These are phyloP conservation scores for Pollachius pollachius DNA, from an alignment of 2,113 vertebrate species.

Conservation along the genomic window DNA sequence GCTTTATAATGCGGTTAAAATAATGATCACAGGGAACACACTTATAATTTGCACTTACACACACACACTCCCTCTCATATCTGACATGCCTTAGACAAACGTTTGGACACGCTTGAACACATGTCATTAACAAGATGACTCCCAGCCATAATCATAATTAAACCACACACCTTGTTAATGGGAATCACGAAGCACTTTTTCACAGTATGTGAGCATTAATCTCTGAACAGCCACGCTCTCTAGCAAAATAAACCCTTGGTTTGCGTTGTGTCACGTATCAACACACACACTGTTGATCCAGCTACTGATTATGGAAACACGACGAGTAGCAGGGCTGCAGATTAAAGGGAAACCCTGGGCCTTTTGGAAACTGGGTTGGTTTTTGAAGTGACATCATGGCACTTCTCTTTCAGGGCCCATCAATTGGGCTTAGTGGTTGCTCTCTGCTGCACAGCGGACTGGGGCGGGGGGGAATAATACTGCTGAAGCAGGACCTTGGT, in stretches of 20 bases:
- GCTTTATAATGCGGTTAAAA: background rate
- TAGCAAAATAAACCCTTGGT: conserved; percentile 30
- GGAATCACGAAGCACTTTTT: conserved; percentile 50
- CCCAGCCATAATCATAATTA: conserved; percentile 20
- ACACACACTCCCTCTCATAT: conserved; percentile 11
- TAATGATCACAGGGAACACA: too few relatives aligned
- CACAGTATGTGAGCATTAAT: conserved; percentile 33
- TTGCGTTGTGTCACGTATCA: conserved; percentile 53
- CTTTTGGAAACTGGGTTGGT: conserved; percentile 64
- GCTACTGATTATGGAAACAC: conserved; percentile 64
- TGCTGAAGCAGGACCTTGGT: conserved; percentile 37
- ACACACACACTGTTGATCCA: conserved; percentile 43
- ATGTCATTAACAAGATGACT: background rate
- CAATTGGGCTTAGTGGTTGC: conserved; percentile 63
- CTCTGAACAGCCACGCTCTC: conserved; percentile 29
- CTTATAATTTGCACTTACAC: background rate
- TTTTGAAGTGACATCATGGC: conserved; percentile 71
- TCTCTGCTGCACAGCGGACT: conserved; percentile 27
- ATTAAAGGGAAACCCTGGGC: conserved; percentile 60
- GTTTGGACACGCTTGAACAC: background rate
- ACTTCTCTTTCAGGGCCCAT: conserved; percentile 67
- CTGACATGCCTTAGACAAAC: background rate
- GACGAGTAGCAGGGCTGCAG: conserved; percentile 52
- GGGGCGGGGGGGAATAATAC: conserved; percentile 34
- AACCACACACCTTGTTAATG: conserved; percentile 30